Evolutionary conservation across 2,113 vertebrate genomes (phyloP).

Genomic region (Rousettus leschenaultii): DNA sequence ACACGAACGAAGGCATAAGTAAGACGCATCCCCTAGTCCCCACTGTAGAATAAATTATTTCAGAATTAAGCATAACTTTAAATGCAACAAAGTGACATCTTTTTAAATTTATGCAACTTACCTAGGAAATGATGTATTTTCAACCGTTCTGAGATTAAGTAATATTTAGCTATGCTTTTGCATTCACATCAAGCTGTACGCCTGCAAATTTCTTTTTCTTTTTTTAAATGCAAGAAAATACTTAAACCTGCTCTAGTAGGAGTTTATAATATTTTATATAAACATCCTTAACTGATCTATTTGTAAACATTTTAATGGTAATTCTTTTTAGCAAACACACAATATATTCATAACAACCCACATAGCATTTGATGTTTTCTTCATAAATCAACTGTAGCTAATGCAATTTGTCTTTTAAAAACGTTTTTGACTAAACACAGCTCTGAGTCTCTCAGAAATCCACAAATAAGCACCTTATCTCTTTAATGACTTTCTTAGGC

Average conservation of each 20-base stretch:
- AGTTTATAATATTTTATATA: slow-evolving; percentile 16
- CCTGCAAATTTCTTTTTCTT: slow-evolving; percentile 32
- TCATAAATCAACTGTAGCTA: neutral
- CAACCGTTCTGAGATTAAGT: slow-evolving; percentile 43
- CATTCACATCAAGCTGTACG: slow-evolving; percentile 25
- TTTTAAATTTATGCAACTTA: slow-evolving; percentile 39
- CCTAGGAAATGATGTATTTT: slow-evolving; percentile 52
- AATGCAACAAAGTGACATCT: slow-evolving; percentile 14
- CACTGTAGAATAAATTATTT: slow-evolving; percentile 27
- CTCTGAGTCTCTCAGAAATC: neutral
- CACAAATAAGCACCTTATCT: slow-evolving; percentile 65
- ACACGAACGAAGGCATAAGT: neutral
- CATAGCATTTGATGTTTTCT: slow-evolving; percentile 7
- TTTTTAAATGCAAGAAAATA: slow-evolving; percentile 39
- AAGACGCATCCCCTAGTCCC: slow-evolving; percentile 16
- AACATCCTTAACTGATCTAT: slow-evolving; percentile 53
- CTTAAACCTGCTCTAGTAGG: slow-evolving; percentile 22
- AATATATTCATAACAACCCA: slow-evolving; percentile 23
- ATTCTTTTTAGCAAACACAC: slow-evolving; percentile 32
- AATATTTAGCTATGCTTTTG: slow-evolving; percentile 39
- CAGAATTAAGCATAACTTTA: slow-evolving; percentile 55
- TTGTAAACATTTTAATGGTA: slow-evolving; percentile 51
- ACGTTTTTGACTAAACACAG: slow-evolving; percentile 1
- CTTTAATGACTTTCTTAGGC: slow-evolving; percentile 42
- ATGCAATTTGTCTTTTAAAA: slow-evolving; percentile 50